phyloP scores from a whole-genome alignment of 2,113 vertebrate species.

The Lichenostomus cassidix region DNA sequence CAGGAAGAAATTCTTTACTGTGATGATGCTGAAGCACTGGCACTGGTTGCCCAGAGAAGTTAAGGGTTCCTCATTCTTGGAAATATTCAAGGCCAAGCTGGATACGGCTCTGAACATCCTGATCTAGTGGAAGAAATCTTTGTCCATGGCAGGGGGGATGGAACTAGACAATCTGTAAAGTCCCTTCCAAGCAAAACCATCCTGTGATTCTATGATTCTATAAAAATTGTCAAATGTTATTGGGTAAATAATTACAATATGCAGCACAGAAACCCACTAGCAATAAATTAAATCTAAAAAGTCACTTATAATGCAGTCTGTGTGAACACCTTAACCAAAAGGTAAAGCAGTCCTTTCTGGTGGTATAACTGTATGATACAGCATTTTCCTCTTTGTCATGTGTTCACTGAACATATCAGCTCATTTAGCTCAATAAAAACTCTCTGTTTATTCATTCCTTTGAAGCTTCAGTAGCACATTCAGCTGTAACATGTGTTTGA shows the following conservation, averaged over 20 bases:
- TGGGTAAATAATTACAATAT: not conserved
- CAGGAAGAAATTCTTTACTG: not conserved
- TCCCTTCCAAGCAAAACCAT: not conserved
- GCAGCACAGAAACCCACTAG: not conserved
- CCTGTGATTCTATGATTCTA: not conserved
- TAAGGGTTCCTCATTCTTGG: not conserved
- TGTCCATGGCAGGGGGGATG: rapidly evolving
- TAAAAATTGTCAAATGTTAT: not conserved
- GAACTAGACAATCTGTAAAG: not conserved
- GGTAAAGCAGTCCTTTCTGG: not conserved
- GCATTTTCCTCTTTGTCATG: not conserved
- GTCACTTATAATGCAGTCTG: not conserved
- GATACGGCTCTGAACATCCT: not conserved
- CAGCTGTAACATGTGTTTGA: slow-evolving; percentile 9
- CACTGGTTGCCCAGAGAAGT: not conserved
- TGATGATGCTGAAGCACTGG: not conserved
- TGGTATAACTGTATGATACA: not conserved
- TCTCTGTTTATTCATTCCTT: not conserved
- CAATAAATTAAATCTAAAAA: not conserved
- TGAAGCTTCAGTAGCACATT: slow-evolving; percentile 22
- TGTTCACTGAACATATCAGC: not conserved
- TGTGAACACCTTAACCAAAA: not conserved
- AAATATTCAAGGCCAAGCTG: not conserved
- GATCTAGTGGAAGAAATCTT: not conserved
- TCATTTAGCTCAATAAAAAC: not conserved